phyloP scores from a whole-genome alignment of 1,140 invertebrate genomes.

The Drosophila baimaii region DNA sequence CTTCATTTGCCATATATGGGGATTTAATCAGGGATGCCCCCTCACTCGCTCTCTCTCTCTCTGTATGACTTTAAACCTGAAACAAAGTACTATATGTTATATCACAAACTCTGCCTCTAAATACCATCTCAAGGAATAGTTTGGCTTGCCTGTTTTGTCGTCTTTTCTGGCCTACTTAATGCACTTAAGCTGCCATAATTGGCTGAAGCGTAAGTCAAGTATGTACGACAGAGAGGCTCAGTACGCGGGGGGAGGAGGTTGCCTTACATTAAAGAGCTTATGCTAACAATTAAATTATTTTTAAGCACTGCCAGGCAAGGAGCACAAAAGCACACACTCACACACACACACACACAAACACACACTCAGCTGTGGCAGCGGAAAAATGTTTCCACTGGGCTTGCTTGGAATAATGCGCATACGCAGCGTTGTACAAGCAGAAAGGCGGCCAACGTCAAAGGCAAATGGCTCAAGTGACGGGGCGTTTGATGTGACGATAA shows the following conservation, averaged over 20 bases:
- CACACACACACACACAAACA: constrained; percentile 9
- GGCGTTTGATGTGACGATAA: constrained; percentile 13
- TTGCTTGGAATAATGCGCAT: constrained; percentile 71
- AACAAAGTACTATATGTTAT: too few species aligned
- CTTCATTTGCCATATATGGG: not conserved
- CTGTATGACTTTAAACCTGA: too few species aligned
- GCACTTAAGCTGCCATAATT: constrained; percentile 52
- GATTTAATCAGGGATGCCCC: not conserved
- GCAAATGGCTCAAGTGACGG: constrained; percentile 63
- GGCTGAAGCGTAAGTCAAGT: constrained; percentile 59
- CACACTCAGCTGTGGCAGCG: constrained; percentile 3
- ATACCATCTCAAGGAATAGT: not conserved
- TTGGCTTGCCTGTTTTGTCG: not conserved
- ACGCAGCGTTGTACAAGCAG: constrained; percentile 59
- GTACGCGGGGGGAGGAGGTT: too few species aligned
- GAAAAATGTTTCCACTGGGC: constrained; percentile 61
- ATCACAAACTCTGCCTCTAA: too few species aligned
- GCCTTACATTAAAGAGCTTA: constrained; percentile 78
- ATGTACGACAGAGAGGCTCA: too few species aligned
- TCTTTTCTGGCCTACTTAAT: constrained; percentile 25
- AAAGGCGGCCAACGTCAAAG: constrained; percentile 54
- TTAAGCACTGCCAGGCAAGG: constrained; percentile 58
- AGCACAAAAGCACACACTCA: constrained; percentile 40
- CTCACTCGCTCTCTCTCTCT: too few species aligned
- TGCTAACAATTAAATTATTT: constrained; percentile 79